Evolutionary conservation across 2,888 invertebrate genomes (phyloP), one percentile per base, ranked within the genome.

Genomic region (Orchestes rusci): DNA sequence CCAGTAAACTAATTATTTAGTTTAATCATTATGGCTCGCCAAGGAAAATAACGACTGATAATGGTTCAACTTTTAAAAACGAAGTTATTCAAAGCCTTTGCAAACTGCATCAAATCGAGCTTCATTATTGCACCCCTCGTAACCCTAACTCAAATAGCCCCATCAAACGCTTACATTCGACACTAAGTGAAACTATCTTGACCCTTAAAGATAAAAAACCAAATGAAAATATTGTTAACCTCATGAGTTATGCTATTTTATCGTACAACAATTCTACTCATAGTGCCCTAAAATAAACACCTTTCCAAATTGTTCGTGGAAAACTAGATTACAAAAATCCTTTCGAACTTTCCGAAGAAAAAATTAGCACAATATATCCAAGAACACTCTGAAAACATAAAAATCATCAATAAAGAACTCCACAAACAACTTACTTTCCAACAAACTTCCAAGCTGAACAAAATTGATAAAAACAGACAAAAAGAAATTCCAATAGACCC

Each of bases 381-480:
- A 20, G 40, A 39, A 20, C 19, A 39, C 17, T 31, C 40, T 10
- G 40, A 39, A 32, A 39, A 39, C n/a, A 39, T 39, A n/a, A 20
- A 39, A 39, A 13, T 16, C 16, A 39, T 39, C 8, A 39, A 39
- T 20, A 5, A 35, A 30, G 19, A 32, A 23, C 4, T 39, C n/a
- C 12, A 16, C 4, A 16, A 39, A 18, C 19, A 2, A 12, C 7
- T 39, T 8, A 7, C 15, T 8, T 18, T n/a, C 2, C n/a, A 32
- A 15, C 40, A 39, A 32, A 31, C 13, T n/a, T 7, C 7, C 15
- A 39, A 28, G 2, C 23, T 39, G 32, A 16, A 39, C 7, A 39
- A 39, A 39, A 17, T 15, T 7, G 32, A 39, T 15, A 16, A 39
- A 32, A 32, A 32, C 2, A 35, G 40, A n/a, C 40, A 39, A 31